Percentiles rank a stretch among this genome's conserved stretches.
Conservation (phyloP, 2,797 vertebrate species). For the Mionectes olivaceus region DNA sequence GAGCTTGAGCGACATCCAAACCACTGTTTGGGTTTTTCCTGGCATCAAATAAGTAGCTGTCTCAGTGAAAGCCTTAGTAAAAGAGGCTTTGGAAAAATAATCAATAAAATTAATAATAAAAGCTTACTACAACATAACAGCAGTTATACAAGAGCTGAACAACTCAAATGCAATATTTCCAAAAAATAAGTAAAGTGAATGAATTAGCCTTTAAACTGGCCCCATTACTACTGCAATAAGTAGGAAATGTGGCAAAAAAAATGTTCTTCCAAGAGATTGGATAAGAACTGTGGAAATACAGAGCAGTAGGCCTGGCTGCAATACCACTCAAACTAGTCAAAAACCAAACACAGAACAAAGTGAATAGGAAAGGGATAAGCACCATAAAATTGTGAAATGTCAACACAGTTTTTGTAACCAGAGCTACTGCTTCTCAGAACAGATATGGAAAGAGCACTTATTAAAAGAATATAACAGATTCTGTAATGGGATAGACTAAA, state of each 20-base stretch:
- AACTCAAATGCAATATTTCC: neutral
- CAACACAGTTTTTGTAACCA: neutral
- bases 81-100: conserved; percentile 28
- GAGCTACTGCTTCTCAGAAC: neutral
- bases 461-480: neutral
- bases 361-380: neutral
- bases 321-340: neutral
- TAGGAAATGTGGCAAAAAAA: neutral
- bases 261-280: neutral
- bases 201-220: neutral
- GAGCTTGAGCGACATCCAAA: neutral
- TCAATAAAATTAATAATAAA: conserved; percentile 14
- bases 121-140: neutral
- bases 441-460: neutral
- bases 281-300: neutral
- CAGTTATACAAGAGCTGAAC: neutral
- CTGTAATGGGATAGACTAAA: neutral
- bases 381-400: neutral
- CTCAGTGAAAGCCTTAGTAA: neutral
- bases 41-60: neutral
- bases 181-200: neutral
- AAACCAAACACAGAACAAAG: neutral
- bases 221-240: neutral
- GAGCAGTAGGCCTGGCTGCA: neutral
- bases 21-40: neutral